Evolutionary conservation across 2,888 invertebrate genomes (phyloP).

Genomic region (Amiota communis): DNA sequence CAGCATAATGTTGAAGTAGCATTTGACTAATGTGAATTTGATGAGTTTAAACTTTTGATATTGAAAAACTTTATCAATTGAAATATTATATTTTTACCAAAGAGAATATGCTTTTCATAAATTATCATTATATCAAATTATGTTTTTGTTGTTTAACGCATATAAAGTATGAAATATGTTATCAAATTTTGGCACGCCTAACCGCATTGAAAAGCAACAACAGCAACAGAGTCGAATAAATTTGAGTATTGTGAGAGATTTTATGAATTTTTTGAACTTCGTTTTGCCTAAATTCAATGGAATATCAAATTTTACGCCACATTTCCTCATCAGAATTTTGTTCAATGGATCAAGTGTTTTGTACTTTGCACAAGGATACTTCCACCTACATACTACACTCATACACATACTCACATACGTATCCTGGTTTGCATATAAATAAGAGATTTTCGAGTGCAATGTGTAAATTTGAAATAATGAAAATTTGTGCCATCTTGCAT

Average conservation of each 20-base stretch:
- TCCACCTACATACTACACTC: background rate
- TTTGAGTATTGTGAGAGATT: background rate
- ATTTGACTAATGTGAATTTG: no score
- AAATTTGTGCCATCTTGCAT: background rate
- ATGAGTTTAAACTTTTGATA: no score
- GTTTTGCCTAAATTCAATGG: background rate
- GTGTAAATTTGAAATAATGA: constrained; percentile 5
- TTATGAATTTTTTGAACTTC: background rate
- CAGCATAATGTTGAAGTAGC: no score
- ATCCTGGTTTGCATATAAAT: constrained; percentile 45
- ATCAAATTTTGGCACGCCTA: constrained; percentile 11
- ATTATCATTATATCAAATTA: no score
- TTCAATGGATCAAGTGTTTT: background rate
- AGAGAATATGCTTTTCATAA: no score
- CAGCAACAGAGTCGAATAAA: background rate
- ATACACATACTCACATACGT: background rate
- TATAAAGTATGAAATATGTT: constrained; percentile 5
- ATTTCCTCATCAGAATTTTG: constrained; percentile 11
- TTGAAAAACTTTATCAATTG: no score
- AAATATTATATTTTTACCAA: no score
- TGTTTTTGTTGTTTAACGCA: background rate
- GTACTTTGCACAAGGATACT: background rate
- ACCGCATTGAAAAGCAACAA: background rate
- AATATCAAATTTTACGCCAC: constrained; percentile 15
- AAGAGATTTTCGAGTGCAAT: background rate